phyloP scores from a whole-genome alignment of 2,888 invertebrate species.

The Ypsolopha scabrella region DNA sequence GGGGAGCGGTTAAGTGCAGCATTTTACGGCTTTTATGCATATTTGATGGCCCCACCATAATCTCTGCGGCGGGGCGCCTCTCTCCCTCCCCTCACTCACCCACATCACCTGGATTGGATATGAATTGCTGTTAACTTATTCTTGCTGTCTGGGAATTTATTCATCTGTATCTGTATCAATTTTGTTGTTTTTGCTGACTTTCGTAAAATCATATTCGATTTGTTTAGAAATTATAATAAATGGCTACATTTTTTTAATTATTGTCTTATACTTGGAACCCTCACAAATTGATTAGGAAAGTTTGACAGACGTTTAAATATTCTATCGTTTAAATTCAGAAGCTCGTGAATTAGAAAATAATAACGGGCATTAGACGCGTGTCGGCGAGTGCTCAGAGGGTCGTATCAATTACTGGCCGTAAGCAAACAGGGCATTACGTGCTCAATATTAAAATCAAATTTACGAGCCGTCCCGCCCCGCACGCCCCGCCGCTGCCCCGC shows the following conservation, averaged over 20 bases:
- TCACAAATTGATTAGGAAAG: constrained; percentile 23
- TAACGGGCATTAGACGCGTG: constrained; percentile 36
- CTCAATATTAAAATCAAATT: constrained; percentile 68
- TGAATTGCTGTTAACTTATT: constrained; percentile 33
- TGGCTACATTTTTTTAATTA: too few species aligned
- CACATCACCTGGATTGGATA: constrained; percentile 41
- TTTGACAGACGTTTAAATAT: constrained; percentile 36
- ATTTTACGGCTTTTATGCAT: constrained; percentile 71
- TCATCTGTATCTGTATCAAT: background rate
- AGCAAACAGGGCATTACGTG: constrained; percentile 59
- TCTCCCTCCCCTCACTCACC: constrained; percentile 6
- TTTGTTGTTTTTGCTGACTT: background rate
- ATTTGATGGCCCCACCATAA: constrained; percentile 68
- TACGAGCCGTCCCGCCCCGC: constrained; percentile 33
- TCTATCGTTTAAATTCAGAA: constrained; percentile 49
- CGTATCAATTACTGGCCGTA: constrained; percentile 59
- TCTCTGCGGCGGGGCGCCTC: constrained; percentile 46
- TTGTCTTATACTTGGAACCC: constrained; percentile 14
- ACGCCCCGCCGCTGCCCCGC: too few species aligned
- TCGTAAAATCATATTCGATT: background rate
- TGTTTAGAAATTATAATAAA: background rate
- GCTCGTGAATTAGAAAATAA: constrained; percentile 60
- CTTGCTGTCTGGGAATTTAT: constrained; percentile 1
- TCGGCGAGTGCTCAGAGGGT: constrained; percentile 39
- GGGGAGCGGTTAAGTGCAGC: constrained; percentile 65